Base-by-base conservation (phyloP, 2,797 vertebrate genomes). In the Pangasius sanitwongsei region DNA sequence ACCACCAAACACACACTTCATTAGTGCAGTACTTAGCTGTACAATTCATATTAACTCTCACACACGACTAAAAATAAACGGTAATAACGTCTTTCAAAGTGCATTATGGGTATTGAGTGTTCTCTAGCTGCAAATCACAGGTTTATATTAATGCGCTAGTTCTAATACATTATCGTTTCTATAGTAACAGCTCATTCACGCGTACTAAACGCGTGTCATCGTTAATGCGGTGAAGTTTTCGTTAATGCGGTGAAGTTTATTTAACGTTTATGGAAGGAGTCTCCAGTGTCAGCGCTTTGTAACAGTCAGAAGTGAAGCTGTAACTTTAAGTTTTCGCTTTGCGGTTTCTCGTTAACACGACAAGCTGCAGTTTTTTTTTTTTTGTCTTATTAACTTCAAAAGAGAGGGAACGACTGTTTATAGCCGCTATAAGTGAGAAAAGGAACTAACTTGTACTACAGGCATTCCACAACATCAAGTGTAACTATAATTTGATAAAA, bases 1-100 rank as follows among this genome's bases (percentile, higher is more conserved):
- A 88, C 87, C 88, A 83, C 89, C 85, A 67, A 88, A 83, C 57
- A 88, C 85, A 59, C 83, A 88, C 85, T 87, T 85, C 65, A 87
- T 87, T 91, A 89, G 69, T 77, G 59, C 59, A 85, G 83, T 77
- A 57, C 89, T 90, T 86, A 89, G 86, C 34, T 77, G 78, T 34
- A 37, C 53, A 81, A 7, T 83, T 83, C 55, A 25, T 65, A 28
- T 41, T 44, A 41, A 28, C 81, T 63, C 57, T 83, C 0, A 15
- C 25, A n/a, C 81, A 41, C 12, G 31, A 44, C 23, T 63, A 25
- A 63, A 25, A 63, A 44, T 55, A 57, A 53, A 31, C 15, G 8
- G 12, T n/a, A 53, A 20, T 31, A 28, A 31, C 50, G 4, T 34
- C 53, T 57, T 81, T 20, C 16, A 25, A 1, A 63, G 57, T 83